Evolutionary conservation across 2,797 vertebrate genomes (phyloP).

Genomic region (Acipenser ruthenus): DNA sequence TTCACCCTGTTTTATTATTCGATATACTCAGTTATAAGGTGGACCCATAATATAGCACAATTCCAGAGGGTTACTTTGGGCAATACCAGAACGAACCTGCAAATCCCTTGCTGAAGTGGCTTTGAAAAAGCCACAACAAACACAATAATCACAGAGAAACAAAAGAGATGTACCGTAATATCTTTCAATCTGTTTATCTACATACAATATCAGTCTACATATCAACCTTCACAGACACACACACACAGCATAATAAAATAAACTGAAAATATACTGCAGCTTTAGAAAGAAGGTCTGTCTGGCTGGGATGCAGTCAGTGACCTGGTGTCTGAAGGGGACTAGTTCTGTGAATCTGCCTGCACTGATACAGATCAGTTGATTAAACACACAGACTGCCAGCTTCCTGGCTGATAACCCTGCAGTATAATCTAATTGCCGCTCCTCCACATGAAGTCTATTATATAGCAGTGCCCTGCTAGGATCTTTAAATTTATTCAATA

Average conservation of each 20-base stretch:
- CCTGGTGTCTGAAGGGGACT: slow-evolving; percentile 30
- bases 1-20: too few relatives aligned
- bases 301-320: not conserved
- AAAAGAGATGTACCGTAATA: too few relatives aligned
- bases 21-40: too few relatives aligned
- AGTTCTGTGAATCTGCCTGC: slow-evolving; percentile 36
- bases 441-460: slow-evolving; percentile 40
- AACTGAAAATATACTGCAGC: slow-evolving; percentile 13
- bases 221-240: too few relatives aligned
- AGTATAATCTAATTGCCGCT: slow-evolving; percentile 31
- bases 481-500: slow-evolving; percentile 25
- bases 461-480: slow-evolving; percentile 20
- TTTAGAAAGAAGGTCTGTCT: not conserved
- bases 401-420: slow-evolving; percentile 45
- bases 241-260: not conserved
- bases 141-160: too few relatives aligned
- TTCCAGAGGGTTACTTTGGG: too few relatives aligned
- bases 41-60: too few relatives aligned
- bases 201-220: too few relatives aligned
- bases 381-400: slow-evolving; percentile 53
- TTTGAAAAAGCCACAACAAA: too few relatives aligned
- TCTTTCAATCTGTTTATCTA: too few relatives aligned
- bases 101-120: too few relatives aligned
- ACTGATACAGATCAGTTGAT: slow-evolving; percentile 56
- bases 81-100: too few relatives aligned